A percentile compares a stretch with the other conserved stretches of the same genome.
These are phyloP conservation scores for Epizoanthus rinbou DNA, from an alignment of 92 coral and sea anemone species.

Conservation along the genomic window DNA sequence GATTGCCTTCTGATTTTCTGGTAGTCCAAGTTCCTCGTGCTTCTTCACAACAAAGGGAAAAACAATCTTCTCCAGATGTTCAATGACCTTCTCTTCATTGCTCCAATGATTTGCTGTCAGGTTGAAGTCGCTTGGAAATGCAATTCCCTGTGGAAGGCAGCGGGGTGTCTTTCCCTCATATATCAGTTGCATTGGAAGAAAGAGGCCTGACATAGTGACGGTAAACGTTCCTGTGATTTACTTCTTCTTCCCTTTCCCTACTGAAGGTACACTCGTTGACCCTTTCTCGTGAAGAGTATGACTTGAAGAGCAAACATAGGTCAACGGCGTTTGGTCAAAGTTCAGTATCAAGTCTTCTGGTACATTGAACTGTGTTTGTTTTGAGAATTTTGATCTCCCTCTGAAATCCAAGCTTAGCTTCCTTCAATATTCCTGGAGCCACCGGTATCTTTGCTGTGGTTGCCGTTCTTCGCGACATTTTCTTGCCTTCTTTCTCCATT, in stretches of 20 bases:
- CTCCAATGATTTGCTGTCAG: constrained; percentile 53
- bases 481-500: constrained; percentile 53
- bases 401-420: constrained; percentile 45
- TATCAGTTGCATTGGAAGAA: constrained; percentile 60
- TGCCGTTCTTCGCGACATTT: constrained; percentile 47
- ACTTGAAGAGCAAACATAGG: background rate
- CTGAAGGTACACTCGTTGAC: constrained; percentile 39
- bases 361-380: constrained; percentile 36
- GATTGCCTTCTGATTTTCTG: constrained; percentile 53
- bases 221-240: constrained; percentile 47
- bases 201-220: constrained; percentile 47
- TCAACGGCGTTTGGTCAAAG: background rate
- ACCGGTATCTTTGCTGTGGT: constrained; percentile 45
- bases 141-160: constrained; percentile 53
- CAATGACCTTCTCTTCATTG: constrained; percentile 49
- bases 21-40: constrained; percentile 46
- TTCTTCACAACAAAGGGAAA: constrained; percentile 51
- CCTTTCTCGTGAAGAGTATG: constrained; percentile 39
- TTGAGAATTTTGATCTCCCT: constrained; percentile 43
- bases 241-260: constrained; percentile 48
- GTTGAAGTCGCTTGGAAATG: constrained; percentile 31
- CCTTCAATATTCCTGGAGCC: constrained; percentile 46
- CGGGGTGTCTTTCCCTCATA: constrained; percentile 59
- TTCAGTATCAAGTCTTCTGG: constrained; percentile 42
- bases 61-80: constrained; percentile 47